Conservation (phyloP, 2,797 vertebrate species). For the Taeniopygia guttata region DNA sequence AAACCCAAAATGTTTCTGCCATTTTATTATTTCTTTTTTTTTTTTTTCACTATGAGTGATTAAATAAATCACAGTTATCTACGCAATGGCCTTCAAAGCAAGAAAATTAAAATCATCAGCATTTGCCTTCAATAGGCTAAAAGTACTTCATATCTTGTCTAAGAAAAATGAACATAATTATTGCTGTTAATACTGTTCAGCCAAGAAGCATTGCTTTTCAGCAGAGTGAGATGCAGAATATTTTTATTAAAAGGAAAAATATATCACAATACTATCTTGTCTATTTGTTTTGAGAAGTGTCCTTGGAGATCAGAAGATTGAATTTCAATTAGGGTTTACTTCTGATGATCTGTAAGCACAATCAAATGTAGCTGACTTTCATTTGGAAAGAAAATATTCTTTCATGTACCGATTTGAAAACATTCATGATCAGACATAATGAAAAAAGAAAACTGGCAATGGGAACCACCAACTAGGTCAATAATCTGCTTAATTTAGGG, state of each 20-base stretch:
- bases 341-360: neutral
- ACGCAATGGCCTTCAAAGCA: neutral
- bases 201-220: neutral
- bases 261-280: neutral
- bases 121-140: constrained; percentile 68
- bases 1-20: constrained; percentile 48
- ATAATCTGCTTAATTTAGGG: neutral
- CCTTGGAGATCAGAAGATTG: neutral
- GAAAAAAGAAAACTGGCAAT: neutral
- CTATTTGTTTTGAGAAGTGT: neutral
- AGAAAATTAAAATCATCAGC: constrained; percentile 66
- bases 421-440: neutral
- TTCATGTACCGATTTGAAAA: neutral
- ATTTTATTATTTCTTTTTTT: constrained; percentile 63
- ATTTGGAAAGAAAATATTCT: neutral
- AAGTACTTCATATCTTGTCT: constrained; percentile 56
- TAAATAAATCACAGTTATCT: constrained; percentile 59
- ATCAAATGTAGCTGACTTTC: neutral
- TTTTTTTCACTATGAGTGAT: constrained; percentile 75
- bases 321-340: neutral
- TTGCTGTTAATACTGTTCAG: neutral
- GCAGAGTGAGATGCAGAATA: neutral
- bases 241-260: neutral
- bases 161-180: neutral
- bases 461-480: neutral